Evolutionary conservation across 1,140 invertebrate genomes (phyloP).

Genomic region (Aphelenchoides besseyi): DNA sequence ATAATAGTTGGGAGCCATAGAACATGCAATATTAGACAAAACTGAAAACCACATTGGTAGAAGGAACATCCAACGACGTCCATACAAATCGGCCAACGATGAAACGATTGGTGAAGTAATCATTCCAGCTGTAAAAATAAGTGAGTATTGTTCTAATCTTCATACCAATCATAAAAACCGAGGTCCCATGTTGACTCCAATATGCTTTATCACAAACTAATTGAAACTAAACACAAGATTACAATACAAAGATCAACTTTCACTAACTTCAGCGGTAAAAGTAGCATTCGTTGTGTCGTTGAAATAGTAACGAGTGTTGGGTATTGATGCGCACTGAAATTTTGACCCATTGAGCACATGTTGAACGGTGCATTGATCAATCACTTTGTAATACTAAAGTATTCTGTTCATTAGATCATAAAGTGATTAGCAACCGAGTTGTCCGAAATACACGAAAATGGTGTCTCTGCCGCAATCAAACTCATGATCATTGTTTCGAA

Average conservation of each 20-base stretch:
- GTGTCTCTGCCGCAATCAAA: constrained; percentile 21
- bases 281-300: constrained; percentile 22
- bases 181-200: constrained; percentile 41
- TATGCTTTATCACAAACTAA: constrained; percentile 37
- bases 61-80: constrained; percentile 41
- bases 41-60: constrained; percentile 49
- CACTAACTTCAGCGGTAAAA: constrained; percentile 20
- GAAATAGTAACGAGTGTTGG: constrained; percentile 27
- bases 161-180: constrained; percentile 39
- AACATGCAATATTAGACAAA: constrained; percentile 44
- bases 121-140: constrained; percentile 16
- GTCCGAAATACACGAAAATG: constrained; percentile 24
- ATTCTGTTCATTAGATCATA: background rate
- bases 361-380: constrained; percentile 33
- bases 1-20: constrained; percentile 41
- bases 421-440: constrained; percentile 12
- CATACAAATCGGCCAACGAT: constrained; percentile 44
- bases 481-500: constrained; percentile 53
- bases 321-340: constrained; percentile 16
- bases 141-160: background rate
- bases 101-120: constrained; percentile 36
- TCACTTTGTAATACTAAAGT: constrained; percentile 26
- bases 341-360: background rate
- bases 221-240: constrained; percentile 30
- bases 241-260: background rate